phyloP scores from a whole-genome alignment of 2,797 vertebrate species.

The Margarornis squamiger region DNA sequence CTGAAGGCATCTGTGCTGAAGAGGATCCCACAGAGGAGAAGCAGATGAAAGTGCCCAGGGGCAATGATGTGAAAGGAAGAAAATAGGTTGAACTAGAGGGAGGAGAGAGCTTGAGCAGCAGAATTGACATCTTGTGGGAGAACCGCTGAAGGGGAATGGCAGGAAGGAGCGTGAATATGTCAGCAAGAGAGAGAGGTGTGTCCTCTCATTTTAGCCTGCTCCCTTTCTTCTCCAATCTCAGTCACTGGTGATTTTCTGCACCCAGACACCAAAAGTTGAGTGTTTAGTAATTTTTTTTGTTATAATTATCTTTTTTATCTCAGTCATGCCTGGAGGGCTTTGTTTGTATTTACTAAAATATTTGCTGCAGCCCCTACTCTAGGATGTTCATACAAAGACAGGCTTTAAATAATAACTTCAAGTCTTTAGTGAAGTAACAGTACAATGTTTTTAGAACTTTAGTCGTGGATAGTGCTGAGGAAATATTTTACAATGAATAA shows the following conservation, averaged over 20 bases:
- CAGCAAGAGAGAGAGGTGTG: not conserved
- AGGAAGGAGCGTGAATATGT: not conserved
- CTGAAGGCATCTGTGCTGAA: rapidly evolving
- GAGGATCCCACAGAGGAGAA: not conserved
- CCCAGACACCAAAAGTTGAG: not conserved
- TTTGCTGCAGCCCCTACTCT: not conserved
- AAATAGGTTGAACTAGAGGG: not conserved
- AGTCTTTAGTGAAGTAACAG: not conserved
- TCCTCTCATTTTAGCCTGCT: not conserved
- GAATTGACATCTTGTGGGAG: not conserved
- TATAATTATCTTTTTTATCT: not conserved
- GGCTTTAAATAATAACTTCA: not conserved
- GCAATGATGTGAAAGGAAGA: not conserved
- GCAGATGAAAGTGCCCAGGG: rapidly evolving
- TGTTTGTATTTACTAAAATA: not conserved
- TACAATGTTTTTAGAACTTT: constrained; percentile 12
- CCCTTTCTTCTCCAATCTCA: not conserved
- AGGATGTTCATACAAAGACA: not conserved
- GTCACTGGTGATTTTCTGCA: not conserved
- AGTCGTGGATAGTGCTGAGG: constrained; percentile 24
- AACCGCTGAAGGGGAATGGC: not conserved
- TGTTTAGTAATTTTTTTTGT: not conserved
- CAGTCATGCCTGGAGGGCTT: not conserved
- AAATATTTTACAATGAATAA: constrained; percentile 54
- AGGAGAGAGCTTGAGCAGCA: not conserved